Conservation (phyloP, 2,888 invertebrate genomes). For the Heliconius aoede region DNA sequence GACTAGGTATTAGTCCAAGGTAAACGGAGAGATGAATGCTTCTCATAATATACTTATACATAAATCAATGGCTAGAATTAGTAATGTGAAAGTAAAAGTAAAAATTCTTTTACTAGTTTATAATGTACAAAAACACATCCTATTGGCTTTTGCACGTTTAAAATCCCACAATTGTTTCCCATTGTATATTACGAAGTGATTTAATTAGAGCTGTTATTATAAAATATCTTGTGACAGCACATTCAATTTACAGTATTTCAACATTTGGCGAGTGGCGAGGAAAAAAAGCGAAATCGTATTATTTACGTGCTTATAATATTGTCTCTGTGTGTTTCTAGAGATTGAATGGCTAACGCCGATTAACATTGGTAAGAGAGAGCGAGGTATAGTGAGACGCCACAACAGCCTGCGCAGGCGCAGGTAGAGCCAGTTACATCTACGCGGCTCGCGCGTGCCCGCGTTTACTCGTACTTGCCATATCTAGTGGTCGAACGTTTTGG, state of each 20-base stretch:
- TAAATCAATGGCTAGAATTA: too few relatives aligned
- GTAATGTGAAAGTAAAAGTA: not conserved
- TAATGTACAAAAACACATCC: not conserved
- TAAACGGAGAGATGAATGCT: too few relatives aligned
- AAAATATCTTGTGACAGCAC: not conserved
- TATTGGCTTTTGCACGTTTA: not conserved
- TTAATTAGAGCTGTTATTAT: not conserved
- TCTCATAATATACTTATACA: too few relatives aligned
- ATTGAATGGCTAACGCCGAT: conserved; percentile 40
- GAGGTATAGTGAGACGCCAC: conserved; percentile 67
- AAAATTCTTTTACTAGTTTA: not conserved
- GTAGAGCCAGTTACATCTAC: conserved; percentile 65
- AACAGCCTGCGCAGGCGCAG: conserved; percentile 66
- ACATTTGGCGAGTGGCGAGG: not conserved
- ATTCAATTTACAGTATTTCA: conserved; percentile 1
- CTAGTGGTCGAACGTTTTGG: conserved; percentile 55
- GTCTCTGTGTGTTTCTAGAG: conserved; percentile 37
- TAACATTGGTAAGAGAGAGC: conserved; percentile 61
- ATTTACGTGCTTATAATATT: conserved; percentile 26
- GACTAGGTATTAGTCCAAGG: too few relatives aligned
- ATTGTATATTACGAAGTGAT: not conserved
- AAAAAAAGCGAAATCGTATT: conserved; percentile 32
- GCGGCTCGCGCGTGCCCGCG: conserved; percentile 74
- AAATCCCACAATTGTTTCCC: not conserved
- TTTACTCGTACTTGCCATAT: conserved; percentile 56